A percentile compares a stretch with the other conserved stretches of the same genome.
These are phyloP conservation scores for Darevskia nairensis DNA, from an alignment of 2,797 vertebrate species.

Conservation along the genomic window DNA sequence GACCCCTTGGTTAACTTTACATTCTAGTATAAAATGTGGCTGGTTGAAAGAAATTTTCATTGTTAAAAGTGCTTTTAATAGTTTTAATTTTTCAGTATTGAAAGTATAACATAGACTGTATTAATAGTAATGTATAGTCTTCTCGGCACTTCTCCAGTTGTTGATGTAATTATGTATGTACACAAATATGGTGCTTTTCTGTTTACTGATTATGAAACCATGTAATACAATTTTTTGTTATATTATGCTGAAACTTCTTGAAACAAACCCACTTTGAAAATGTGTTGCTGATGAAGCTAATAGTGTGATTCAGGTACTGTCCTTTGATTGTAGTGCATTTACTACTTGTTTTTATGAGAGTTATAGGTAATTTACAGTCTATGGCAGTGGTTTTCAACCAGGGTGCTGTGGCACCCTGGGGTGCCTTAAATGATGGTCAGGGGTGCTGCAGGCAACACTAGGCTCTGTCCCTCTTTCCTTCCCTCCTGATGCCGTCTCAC, in stretches of 20 bases:
- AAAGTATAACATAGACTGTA: slow-evolving; percentile 51
- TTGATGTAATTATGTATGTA: slow-evolving; percentile 79
- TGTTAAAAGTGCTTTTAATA: slow-evolving; percentile 68
- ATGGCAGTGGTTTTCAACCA: too few species aligned
- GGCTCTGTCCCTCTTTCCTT: too few species aligned
- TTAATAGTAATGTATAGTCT: slow-evolving; percentile 72
- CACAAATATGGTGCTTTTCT: slow-evolving; percentile 80
- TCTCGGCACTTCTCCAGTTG: slow-evolving; percentile 74
- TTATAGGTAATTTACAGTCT: slow-evolving; percentile 75
- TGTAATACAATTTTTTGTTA: slow-evolving; percentile 95
- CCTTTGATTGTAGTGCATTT: slow-evolving; percentile 84
- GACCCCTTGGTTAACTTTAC: slow-evolving; percentile 83
- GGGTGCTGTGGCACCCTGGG: too few species aligned
- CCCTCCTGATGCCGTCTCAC: too few species aligned
- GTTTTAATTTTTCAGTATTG: slow-evolving; percentile 52
- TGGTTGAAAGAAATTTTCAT: slow-evolving; percentile 74
- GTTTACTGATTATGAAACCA: slow-evolving; percentile 90
- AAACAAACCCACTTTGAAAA: slow-evolving; percentile 88
- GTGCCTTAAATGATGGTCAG: too few species aligned
- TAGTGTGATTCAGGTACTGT: slow-evolving; percentile 89
- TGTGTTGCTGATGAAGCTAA: slow-evolving; percentile 88
- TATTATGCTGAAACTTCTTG: slow-evolving; percentile 91
- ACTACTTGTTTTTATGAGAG: slow-evolving; percentile 81
- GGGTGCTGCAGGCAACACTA: too few species aligned
- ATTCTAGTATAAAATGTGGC: slow-evolving; percentile 69